Percentiles rank a stretch among this genome's conserved stretches.
These are phyloP conservation scores for Cebidichthys violaceus DNA, from an alignment of 2,113 vertebrate species.

Conservation along the genomic window DNA sequence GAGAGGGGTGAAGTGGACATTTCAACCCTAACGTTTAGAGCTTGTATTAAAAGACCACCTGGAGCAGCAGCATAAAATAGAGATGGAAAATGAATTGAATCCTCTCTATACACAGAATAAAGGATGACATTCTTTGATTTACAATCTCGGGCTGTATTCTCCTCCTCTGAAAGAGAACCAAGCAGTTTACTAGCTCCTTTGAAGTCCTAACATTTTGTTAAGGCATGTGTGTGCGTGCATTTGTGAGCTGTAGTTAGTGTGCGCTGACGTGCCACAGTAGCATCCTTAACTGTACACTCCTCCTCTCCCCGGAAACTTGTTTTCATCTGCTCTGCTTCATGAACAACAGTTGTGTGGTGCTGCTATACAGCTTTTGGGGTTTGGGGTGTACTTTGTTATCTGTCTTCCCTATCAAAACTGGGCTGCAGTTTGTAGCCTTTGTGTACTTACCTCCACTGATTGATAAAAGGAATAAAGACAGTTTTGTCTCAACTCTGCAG, in stretches of 20 bases:
- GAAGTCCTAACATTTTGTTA: conserved; percentile 58
- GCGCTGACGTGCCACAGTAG: conserved; percentile 33
- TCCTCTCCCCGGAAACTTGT: conserved; percentile 53
- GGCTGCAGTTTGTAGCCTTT: conserved; percentile 59
- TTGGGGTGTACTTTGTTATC: conserved; percentile 39
- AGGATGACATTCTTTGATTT: conserved; percentile 59
- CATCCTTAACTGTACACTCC: conserved; percentile 37
- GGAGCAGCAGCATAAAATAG: conserved; percentile 22
- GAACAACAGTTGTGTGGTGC: conserved; percentile 40
- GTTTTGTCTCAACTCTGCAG: conserved; percentile 67
- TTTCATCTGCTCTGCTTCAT: conserved; percentile 59
- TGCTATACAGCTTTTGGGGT: conserved; percentile 23
- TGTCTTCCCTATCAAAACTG: conserved; percentile 44
- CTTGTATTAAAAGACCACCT: conserved; percentile 53
- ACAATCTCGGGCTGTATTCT: conserved; percentile 31
- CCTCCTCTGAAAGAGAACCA: conserved; percentile 35
- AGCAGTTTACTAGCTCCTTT: conserved; percentile 52
- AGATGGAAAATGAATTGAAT: conserved; percentile 36
- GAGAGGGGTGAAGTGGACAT: conserved; percentile 11
- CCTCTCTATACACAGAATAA: conserved; percentile 54
- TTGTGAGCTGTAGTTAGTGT: conserved; percentile 10
- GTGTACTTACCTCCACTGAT: conserved; percentile 63
- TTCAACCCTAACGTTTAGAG: conserved; percentile 26
- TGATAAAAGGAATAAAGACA: conserved; percentile 70
- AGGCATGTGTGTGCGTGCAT: background rate